A percentile compares a stretch with the other conserved stretches of the same genome.
Conservation (phyloP, 2,113 vertebrate species). For the Psammodynastes pulverulentus region DNA sequence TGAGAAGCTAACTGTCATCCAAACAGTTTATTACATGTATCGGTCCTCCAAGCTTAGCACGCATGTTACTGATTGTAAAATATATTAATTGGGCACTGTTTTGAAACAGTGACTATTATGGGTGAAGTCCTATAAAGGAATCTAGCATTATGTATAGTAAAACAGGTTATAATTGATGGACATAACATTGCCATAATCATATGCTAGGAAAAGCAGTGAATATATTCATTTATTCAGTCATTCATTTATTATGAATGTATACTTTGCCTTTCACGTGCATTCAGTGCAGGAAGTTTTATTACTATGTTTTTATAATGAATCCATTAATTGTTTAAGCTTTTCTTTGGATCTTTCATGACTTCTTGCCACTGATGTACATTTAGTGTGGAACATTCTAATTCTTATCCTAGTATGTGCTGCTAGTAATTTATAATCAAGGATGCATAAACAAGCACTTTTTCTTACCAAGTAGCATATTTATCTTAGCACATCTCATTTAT, state of each 20-base stretch:
- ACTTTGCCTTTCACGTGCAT: neutral
- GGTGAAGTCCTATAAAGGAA: neutral
- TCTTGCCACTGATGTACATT: neutral
- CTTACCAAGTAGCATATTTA: neutral
- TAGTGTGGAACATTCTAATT: neutral
- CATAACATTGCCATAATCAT: neutral
- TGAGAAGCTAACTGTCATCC: neutral
- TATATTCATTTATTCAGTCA: neutral
- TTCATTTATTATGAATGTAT: neutral
- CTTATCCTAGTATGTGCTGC: neutral
- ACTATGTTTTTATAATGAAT: neutral
- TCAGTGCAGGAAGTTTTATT: neutral
- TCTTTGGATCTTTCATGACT: neutral
- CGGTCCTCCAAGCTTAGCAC: neutral
- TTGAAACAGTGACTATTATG: neutral
- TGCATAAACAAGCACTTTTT: neutral
- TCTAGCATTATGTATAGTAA: neutral
- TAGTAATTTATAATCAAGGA: neutral
- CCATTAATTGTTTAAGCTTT: neutral
- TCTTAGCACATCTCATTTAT: slow-evolving; percentile 40
- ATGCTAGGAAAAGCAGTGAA: neutral
- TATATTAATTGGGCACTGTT: neutral
- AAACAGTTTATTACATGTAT: neutral
- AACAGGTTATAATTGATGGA: neutral
- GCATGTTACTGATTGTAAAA: neutral